These are phyloP conservation scores for Sciaenops ocellatus DNA, from an alignment of 2,797 vertebrate genomes.

Conservation along the genomic window DNA sequence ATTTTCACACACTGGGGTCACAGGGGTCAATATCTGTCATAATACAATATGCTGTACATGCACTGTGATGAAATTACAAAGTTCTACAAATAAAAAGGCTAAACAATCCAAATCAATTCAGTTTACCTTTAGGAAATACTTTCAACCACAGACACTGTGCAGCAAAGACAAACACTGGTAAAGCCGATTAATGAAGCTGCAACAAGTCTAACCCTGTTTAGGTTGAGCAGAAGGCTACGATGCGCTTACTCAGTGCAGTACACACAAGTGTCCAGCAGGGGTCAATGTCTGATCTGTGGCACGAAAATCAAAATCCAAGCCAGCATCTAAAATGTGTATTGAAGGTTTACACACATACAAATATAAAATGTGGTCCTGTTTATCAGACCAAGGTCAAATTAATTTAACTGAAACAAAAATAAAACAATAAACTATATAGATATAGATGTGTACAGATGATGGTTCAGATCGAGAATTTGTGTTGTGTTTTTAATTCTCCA, in stretches of 20 bases:
- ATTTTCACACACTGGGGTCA: background rate
- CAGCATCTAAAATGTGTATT: background rate
- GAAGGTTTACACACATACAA: background rate
- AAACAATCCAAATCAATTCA: background rate
- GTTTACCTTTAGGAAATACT: background rate
- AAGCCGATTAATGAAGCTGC: background rate
- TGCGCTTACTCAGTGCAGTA: background rate
- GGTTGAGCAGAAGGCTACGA: background rate
- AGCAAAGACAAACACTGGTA: background rate
- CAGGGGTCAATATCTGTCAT: slow-evolving; percentile 15
- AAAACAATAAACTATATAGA: background rate
- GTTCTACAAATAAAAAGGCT: background rate
- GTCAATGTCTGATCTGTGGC: background rate
- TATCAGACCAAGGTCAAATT: background rate
- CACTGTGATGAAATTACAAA: background rate
- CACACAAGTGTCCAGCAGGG: slow-evolving; percentile 59
- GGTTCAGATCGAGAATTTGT: background rate
- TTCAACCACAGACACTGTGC: background rate
- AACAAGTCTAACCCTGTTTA: slow-evolving; percentile 7
- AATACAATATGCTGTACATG: background rate
- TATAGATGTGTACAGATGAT: background rate
- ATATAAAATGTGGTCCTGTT: background rate
- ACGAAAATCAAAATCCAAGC: background rate
- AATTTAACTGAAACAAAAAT: background rate
- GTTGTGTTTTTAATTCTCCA: background rate